Conservation (phyloP, 2,888 invertebrate species). For the Acleris holmiana region DNA sequence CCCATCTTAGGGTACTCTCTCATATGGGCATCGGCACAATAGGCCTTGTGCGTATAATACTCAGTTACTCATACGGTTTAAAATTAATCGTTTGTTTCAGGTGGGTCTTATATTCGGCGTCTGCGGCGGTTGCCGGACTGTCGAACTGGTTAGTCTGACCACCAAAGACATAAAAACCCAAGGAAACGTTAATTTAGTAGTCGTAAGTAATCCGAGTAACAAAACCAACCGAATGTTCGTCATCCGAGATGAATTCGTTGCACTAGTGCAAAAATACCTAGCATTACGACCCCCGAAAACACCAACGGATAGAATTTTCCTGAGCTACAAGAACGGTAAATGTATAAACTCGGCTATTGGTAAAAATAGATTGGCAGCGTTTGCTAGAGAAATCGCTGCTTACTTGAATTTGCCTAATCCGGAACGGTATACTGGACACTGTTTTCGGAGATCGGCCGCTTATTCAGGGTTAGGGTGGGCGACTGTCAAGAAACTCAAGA, state of each 20-base stretch:
- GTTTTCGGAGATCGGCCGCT: constrained; percentile 7
- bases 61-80: too few relatives aligned
- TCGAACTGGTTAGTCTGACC: constrained; percentile 19
- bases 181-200: constrained; percentile 15
- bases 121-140: constrained; percentile 14
- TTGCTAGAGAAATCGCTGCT: constrained; percentile 21
- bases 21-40: too few relatives aligned
- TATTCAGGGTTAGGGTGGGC: not conserved
- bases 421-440: constrained; percentile 21
- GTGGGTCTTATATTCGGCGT: constrained; percentile 28
- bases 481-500: not conserved
- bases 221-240: constrained; percentile 12
- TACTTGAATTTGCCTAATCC: constrained; percentile 17
- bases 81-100: constrained; percentile 12
- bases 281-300: constrained; percentile 14
- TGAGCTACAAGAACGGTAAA: constrained; percentile 14
- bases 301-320: constrained; percentile 18
- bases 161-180: constrained; percentile 13
- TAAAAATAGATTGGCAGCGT: not conserved
- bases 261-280: constrained; percentile 19
- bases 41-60: too few relatives aligned
- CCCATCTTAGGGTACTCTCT: too few relatives aligned
- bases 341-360: constrained; percentile 21
- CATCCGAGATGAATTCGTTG: constrained; percentile 10
- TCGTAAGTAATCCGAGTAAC: not conserved